Conservation (phyloP, 2,888 invertebrate genomes). For the Mellilla xanthometata region DNA sequence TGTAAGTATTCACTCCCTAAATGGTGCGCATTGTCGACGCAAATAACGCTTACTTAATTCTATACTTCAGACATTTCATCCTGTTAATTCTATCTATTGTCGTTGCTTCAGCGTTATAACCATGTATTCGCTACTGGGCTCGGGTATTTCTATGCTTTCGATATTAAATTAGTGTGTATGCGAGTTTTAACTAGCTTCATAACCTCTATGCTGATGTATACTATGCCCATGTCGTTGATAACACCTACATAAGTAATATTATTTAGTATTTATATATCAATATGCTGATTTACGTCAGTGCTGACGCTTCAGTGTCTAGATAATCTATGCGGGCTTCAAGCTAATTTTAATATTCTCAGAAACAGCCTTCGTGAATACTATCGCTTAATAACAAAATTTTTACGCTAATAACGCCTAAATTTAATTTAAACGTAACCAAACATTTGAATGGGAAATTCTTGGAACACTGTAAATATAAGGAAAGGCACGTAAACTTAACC, state of each 20-base stretch:
- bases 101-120: slow-evolving; percentile 81
- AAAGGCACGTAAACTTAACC: slow-evolving; percentile 19
- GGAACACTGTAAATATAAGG: slow-evolving; percentile 26
- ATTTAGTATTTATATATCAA: slow-evolving; percentile 75
- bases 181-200: slow-evolving; percentile 79
- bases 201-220: slow-evolving; percentile 79
- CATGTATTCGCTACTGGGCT: slow-evolving; percentile 79
- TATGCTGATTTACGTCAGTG: slow-evolving; percentile 77
- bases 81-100: slow-evolving; percentile 76
- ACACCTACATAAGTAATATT: slow-evolving; percentile 71
- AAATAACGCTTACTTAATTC: slow-evolving; percentile 75
- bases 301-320: slow-evolving; percentile 80
- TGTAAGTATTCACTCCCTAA: slow-evolving; percentile 76
- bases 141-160: slow-evolving; percentile 81
- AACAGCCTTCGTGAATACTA: slow-evolving; percentile 46
- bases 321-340: slow-evolving; percentile 80
- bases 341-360: slow-evolving; percentile 66
- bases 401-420: slow-evolving; percentile 21
- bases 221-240: slow-evolving; percentile 74
- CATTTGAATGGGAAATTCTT: slow-evolving; percentile 18
- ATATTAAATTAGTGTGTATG: slow-evolving; percentile 82
- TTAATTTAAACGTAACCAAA: slow-evolving; percentile 10
- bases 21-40: slow-evolving; percentile 68
- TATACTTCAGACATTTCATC: slow-evolving; percentile 72
- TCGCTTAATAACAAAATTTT: slow-evolving; percentile 46